Percentiles rank a stretch among this genome's conserved stretches.
These are phyloP conservation scores for Cynoglossus semilaevis DNA, from an alignment of 2,113 vertebrate genomes.

Conservation along the genomic window DNA sequence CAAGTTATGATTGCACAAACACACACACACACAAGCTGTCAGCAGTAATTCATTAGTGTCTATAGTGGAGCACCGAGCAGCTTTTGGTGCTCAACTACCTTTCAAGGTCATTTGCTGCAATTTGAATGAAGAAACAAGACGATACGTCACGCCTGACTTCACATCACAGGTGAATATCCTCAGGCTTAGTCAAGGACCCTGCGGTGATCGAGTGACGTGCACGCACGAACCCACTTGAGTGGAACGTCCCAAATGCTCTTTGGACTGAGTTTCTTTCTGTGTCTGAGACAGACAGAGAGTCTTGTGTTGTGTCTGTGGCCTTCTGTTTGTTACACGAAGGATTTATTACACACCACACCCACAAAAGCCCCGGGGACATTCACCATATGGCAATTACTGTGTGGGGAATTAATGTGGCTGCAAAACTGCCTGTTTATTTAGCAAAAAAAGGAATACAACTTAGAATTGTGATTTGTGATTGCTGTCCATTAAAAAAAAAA, in stretches of 20 bases:
- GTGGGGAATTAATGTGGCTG: background rate
- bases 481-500: too few species aligned
- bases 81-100: constrained; percentile 5
- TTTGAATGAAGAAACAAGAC: constrained; percentile 21
- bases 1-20: constrained; percentile 2
- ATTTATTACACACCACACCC: background rate
- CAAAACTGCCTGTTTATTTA: background rate
- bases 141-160: constrained; percentile 21
- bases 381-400: background rate
- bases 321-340: background rate
- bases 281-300: constrained; percentile 11
- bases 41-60: background rate
- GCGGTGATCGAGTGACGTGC: constrained; percentile 10
- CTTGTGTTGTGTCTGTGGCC: background rate
- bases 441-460: background rate
- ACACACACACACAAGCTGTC: background rate
- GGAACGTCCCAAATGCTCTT: constrained; percentile 6
- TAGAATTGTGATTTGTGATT: too few species aligned
- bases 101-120: constrained; percentile 41
- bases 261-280: constrained; percentile 4
- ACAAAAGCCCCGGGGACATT: background rate
- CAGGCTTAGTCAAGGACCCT: constrained; percentile 22
- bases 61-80: background rate
- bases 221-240: constrained; percentile 11
- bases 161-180: constrained; percentile 43